Percentiles rank a stretch among this genome's conserved stretches.
Evolutionary conservation across 2,888 invertebrate genomes (phyloP).

Genomic region (Strigamia transsilvanica): DNA sequence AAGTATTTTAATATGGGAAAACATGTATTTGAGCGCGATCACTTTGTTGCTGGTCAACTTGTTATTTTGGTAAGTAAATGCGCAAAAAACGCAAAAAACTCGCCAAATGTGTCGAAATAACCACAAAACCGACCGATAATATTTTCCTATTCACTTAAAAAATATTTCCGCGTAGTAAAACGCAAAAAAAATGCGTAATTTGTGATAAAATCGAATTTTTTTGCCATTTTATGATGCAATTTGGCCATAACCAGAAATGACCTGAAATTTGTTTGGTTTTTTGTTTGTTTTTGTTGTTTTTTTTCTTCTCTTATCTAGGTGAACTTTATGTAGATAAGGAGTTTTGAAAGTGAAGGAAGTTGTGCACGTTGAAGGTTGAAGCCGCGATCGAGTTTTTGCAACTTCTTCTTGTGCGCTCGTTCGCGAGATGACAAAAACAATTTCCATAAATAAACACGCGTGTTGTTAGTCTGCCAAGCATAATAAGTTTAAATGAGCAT

Average conservation of each 20-base stretch:
- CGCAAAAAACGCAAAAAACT: background rate
- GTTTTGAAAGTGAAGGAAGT: conserved; percentile 10
- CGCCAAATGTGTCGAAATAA: no score
- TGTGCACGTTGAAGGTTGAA: background rate
- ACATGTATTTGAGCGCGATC: conserved; percentile 62
- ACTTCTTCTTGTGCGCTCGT: background rate
- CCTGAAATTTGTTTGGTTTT: no score
- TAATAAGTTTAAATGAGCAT: background rate
- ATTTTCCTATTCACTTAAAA: no score
- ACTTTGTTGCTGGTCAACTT: conserved; percentile 62
- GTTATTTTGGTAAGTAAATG: conserved; percentile 63
- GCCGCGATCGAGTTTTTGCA: background rate
- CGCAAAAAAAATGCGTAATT: background rate
- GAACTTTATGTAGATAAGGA: background rate
- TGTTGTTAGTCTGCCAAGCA: conserved; percentile 23
- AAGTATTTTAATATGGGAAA: conserved; percentile 65
- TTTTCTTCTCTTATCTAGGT: conserved; percentile 15
- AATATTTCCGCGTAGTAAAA: no score
- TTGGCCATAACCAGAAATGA: background rate
- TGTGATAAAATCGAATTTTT: background rate
- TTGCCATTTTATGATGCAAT: background rate
- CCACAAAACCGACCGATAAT: no score
- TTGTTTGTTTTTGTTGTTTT: conserved; percentile 5
- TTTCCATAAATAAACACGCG: conserved; percentile 16
- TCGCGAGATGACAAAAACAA: conserved; percentile 14